These are phyloP conservation scores for Uropsilus gracilis DNA, from an alignment of 2,113 vertebrate genomes.

Conservation along the genomic window DNA sequence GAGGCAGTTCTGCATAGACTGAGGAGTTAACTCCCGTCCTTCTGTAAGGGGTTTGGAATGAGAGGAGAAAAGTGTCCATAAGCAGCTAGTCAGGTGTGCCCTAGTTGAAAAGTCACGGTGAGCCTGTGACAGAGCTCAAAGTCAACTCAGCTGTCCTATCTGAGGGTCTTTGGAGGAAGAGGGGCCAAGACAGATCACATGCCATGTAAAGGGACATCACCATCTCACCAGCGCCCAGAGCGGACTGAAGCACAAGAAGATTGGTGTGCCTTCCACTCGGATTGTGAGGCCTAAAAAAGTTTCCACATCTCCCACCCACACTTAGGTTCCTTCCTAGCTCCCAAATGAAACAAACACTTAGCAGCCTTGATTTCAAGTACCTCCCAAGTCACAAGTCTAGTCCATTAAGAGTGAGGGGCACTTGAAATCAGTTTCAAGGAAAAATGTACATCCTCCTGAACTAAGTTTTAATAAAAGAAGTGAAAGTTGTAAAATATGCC, in stretches of 20 bases:
- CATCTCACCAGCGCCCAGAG: not conserved
- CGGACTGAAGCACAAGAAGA: fast-evolving
- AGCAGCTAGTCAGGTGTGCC: too few relatives aligned
- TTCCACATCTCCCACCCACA: not conserved
- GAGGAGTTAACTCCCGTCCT: too few relatives aligned
- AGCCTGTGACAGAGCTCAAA: not conserved
- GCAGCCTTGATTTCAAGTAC: not conserved
- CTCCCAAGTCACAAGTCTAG: not conserved
- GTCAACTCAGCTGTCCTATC: not conserved
- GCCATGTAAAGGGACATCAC: not conserved
- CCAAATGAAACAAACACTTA: not conserved
- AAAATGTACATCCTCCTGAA: not conserved
- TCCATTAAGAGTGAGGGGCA: not conserved
- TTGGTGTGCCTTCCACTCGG: not conserved
- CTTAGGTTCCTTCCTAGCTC: not conserved
- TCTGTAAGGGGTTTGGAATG: fast-evolving
- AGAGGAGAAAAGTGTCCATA: not conserved
- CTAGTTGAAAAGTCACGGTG: too few relatives aligned
- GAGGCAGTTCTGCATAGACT: not conserved
- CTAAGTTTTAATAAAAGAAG: not conserved
- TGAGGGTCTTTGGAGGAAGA: not conserved
- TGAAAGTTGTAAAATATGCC: not conserved
- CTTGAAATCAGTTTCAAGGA: not conserved
- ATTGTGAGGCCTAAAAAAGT: not conserved
- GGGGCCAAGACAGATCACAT: not conserved